These are phyloP conservation scores for Aptenodytes forsteri DNA, from an alignment of 2,113 vertebrate genomes.

Conservation along the genomic window DNA sequence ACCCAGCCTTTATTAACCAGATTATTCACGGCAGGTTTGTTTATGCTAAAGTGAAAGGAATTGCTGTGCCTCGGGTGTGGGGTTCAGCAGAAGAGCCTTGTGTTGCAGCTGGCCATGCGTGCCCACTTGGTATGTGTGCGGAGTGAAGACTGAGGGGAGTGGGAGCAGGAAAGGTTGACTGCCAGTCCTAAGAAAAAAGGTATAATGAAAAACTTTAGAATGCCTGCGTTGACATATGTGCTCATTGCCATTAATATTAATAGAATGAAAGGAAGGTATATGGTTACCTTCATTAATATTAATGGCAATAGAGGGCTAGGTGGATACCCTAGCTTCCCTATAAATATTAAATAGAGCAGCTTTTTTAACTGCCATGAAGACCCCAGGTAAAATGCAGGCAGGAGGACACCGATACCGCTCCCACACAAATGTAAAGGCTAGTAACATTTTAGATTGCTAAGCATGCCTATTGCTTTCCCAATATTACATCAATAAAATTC, in stretches of 20 bases:
- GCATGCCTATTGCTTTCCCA: background rate
- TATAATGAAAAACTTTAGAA: background rate
- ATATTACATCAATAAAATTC: constrained; percentile 20
- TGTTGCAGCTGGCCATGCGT: accelerated
- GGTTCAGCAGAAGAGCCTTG: background rate
- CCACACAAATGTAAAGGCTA: background rate
- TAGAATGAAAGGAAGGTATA: background rate
- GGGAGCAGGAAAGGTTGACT: background rate
- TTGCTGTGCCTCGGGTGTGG: accelerated
- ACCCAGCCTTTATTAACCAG: background rate
- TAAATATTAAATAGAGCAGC: background rate
- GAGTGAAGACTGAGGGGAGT: accelerated
- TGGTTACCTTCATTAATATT: background rate
- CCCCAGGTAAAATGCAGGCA: background rate
- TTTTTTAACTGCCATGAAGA: background rate
- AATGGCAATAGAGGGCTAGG: background rate
- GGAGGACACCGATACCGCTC: background rate
- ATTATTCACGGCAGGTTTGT: accelerated
- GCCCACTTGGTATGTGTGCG: no score
- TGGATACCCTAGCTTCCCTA: background rate
- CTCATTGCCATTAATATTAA: background rate
- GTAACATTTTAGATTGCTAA: background rate
- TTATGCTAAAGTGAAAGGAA: background rate
- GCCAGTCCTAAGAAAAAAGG: background rate
- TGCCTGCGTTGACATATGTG: no score